A percentile compares a stretch with the other conserved stretches of the same genome.
These are phyloP conservation scores for Melinaea marsaeus DNA, from an alignment of 2,888 invertebrate genomes.

Conservation along the genomic window DNA sequence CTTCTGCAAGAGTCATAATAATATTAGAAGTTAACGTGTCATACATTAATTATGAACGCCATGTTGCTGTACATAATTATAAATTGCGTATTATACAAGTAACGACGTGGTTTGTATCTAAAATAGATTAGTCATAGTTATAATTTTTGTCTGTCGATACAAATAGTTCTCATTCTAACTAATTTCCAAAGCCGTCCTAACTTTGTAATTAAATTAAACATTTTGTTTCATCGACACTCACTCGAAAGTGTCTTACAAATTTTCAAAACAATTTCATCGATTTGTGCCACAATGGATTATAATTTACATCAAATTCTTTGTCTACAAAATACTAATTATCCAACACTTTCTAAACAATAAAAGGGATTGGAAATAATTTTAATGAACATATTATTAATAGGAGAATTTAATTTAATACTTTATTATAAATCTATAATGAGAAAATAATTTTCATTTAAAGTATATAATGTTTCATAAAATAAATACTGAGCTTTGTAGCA, in stretches of 20 bases:
- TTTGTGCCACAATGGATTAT: constrained; percentile 25
- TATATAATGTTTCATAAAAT: too few relatives aligned
- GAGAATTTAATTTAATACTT: too few relatives aligned
- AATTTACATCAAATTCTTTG: neutral
- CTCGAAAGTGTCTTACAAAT: constrained; percentile 31
- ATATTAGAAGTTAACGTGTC: too few relatives aligned
- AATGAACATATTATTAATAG: too few relatives aligned
- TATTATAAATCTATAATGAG: too few relatives aligned
- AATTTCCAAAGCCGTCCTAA: constrained; percentile 28
- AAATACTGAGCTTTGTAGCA: too few relatives aligned
- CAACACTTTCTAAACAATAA: neutral
- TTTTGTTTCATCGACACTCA: constrained; percentile 42
- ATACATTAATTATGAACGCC: too few relatives aligned
- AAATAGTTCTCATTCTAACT: neutral
- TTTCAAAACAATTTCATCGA: constrained; percentile 32
- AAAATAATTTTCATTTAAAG: too few relatives aligned
- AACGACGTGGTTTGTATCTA: neutral
- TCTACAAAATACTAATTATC: neutral
- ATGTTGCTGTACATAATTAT: neutral
- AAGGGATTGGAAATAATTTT: neutral
- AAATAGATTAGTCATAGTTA: constrained; percentile 4
- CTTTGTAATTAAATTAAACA: constrained; percentile 55
- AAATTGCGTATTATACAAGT: neutral
- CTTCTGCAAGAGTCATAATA: too few relatives aligned
- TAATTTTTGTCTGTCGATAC: neutral